Evolutionary conservation across 2,113 vertebrate genomes (phyloP).

Genomic region (Dicerorhinus sumatrensis): DNA sequence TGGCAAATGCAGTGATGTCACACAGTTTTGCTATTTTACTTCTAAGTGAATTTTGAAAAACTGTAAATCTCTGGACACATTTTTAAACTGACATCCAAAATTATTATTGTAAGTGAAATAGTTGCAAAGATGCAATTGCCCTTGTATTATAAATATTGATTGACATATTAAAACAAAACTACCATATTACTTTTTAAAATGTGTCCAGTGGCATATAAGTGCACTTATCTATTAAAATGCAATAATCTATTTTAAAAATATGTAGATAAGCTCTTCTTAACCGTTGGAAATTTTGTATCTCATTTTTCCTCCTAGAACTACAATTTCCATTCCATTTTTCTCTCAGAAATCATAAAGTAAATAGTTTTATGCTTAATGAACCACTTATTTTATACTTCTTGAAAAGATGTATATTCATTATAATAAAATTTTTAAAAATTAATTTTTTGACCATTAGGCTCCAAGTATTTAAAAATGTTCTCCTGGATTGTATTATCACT

Average conservation of each 20-base stretch:
- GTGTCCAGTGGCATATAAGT: background rate
- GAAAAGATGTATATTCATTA: background rate
- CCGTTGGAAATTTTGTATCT: background rate
- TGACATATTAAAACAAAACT: background rate
- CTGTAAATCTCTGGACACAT: background rate
- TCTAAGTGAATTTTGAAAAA: conserved; percentile 30
- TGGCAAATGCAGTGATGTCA: background rate
- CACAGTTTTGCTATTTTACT: background rate
- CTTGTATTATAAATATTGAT: conserved; percentile 3
- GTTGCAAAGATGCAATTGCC: background rate
- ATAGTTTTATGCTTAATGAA: background rate
- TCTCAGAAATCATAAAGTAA: background rate
- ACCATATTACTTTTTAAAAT: conserved; percentile 16
- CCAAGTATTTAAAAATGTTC: background rate
- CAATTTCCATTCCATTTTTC: background rate
- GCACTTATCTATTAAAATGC: background rate
- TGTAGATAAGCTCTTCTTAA: conserved; percentile 19
- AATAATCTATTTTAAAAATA: background rate
- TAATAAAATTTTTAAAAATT: background rate
- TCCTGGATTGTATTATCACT: background rate
- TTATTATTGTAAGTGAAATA: conserved; percentile 30
- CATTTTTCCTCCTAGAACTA: background rate
- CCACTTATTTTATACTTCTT: background rate
- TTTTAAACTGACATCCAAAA: background rate
- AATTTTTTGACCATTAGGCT: background rate